Conservation (phyloP, 2,113 vertebrate species). For the Spea bombifrons region DNA sequence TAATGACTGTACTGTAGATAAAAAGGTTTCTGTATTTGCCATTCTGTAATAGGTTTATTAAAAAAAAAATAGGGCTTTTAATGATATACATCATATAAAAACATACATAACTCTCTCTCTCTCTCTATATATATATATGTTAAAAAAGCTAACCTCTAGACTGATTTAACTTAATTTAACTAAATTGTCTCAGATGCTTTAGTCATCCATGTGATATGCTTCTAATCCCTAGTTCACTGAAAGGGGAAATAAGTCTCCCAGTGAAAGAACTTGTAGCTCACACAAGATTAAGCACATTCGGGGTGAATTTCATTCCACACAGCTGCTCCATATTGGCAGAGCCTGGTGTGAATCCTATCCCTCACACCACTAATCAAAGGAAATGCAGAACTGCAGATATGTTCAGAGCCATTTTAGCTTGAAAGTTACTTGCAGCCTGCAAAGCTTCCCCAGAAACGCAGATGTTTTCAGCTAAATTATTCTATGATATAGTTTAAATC, state of each 20-base stretch:
- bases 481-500: slow-evolving; percentile 56
- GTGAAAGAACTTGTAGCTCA: slow-evolving; percentile 39
- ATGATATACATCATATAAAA: no score
- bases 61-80: no score
- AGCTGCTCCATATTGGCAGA: slow-evolving; percentile 50
- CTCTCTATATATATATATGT: no score
- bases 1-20: no score
- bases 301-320: slow-evolving; percentile 52
- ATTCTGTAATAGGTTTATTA: no score
- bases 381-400: slow-evolving; percentile 55
- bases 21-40: no score
- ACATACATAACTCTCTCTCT: no score
- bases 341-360: slow-evolving; percentile 52
- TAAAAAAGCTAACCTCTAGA: no score
- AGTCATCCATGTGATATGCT: slow-evolving; percentile 37
- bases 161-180: neutral
- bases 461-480: slow-evolving; percentile 63
- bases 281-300: slow-evolving; percentile 47
- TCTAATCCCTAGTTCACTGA: slow-evolving; percentile 42
- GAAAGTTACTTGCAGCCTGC: slow-evolving; percentile 56
- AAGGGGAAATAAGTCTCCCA: slow-evolving; percentile 52
- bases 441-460: slow-evolving; percentile 56
- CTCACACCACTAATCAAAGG: slow-evolving; percentile 61
- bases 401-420: slow-evolving; percentile 51
- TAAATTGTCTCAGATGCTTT: slow-evolving; percentile 44